These are phyloP conservation scores for Ectropis crepuscularia DNA, from an alignment of 2,888 invertebrate genomes.

Conservation along the genomic window DNA sequence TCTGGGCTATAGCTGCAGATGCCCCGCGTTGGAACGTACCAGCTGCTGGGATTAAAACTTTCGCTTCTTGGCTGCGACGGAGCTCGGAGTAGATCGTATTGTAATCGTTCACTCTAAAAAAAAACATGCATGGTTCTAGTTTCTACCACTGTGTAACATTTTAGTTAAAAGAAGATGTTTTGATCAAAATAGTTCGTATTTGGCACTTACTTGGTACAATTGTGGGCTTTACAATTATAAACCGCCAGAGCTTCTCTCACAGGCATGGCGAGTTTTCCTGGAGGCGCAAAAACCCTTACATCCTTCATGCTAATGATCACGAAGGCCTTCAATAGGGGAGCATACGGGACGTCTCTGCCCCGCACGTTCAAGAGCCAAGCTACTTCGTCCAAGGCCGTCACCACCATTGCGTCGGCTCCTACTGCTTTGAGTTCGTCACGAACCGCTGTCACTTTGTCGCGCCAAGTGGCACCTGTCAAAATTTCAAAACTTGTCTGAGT, in stretches of 20 bases:
- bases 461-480: conserved; percentile 87
- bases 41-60: conserved; percentile 88
- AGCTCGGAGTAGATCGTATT: conserved; percentile 89
- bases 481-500: neutral
- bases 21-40: conserved; percentile 90
- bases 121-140: neutral
- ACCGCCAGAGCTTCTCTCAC: conserved; percentile 80
- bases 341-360: conserved; percentile 92
- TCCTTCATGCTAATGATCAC: conserved; percentile 87
- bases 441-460: conserved; percentile 88
- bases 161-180: neutral
- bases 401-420: conserved; percentile 91
- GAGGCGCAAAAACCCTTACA: conserved; percentile 89
- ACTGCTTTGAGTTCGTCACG: conserved; percentile 85
- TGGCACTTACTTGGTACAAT: conserved; percentile 71
- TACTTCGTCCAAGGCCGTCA: conserved; percentile 93
- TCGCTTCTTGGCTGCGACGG: conserved; percentile 85
- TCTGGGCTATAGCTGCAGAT: conserved; percentile 88
- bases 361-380: conserved; percentile 95
- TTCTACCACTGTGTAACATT: too few relatives aligned
- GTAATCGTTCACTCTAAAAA: conserved; percentile 88
- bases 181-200: too few relatives aligned
- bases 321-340: conserved; percentile 92
- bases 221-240: conserved; percentile 86
- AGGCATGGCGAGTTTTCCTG: conserved; percentile 85